A percentile compares a stretch with the other conserved stretches of the same genome.
These are phyloP conservation scores for Hydropsyche betteni DNA, from an alignment of 2,888 invertebrate genomes.

Conservation along the genomic window DNA sequence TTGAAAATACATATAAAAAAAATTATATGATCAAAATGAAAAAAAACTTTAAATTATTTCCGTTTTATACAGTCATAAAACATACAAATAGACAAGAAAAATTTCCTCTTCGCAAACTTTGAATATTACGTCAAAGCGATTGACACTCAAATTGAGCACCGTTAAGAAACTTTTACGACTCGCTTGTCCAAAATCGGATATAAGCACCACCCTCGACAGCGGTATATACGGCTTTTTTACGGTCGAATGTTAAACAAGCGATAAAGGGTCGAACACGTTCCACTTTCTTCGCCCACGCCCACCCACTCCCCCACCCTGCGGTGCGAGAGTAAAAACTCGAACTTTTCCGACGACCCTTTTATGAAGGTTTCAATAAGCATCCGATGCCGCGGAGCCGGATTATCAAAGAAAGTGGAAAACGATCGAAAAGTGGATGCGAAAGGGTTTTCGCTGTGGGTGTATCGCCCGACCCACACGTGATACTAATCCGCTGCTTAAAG, in stretches of 20 bases:
- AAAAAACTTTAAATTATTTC: too few relatives aligned
- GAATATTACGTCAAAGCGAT: too few relatives aligned
- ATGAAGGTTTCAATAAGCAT: constrained; percentile 38
- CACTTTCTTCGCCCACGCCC: constrained; percentile 6
- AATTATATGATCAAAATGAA: too few relatives aligned
- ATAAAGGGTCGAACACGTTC: constrained; percentile 21
- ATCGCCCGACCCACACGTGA: background rate
- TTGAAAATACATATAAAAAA: too few relatives aligned
- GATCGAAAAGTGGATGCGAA: constrained; percentile 14
- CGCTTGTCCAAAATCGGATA: too few relatives aligned
- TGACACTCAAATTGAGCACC: too few relatives aligned
- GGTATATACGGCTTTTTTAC: constrained; percentile 26
- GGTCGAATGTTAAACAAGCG: constrained; percentile 41
- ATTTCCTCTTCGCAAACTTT: too few relatives aligned
- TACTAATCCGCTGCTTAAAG: constrained; percentile 5
- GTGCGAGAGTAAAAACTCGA: constrained; percentile 20
- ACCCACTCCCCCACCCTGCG: background rate
- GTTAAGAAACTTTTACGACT: too few relatives aligned
- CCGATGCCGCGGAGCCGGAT: constrained; percentile 11
- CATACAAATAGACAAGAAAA: too few relatives aligned
- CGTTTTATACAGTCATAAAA: too few relatives aligned
- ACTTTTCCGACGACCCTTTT: constrained; percentile 31
- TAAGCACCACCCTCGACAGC: too few relatives aligned
- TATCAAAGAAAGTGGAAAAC: constrained; percentile 25
- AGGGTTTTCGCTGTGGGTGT: background rate